Conservation (phyloP, 2,797 vertebrate species). For the Danio albolineatus region DNA sequence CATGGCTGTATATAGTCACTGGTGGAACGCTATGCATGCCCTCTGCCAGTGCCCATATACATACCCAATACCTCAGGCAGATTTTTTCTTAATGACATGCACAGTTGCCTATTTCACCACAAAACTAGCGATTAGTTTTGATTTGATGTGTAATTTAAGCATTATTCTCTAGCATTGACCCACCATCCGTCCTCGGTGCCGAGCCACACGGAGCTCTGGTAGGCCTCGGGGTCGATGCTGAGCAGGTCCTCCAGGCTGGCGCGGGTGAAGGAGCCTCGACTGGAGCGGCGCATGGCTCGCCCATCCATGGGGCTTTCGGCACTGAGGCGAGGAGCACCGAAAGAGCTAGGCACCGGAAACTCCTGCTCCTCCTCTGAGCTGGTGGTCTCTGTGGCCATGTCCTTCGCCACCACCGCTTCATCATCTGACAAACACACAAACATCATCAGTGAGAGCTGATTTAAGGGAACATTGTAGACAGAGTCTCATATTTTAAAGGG, state of each 20-base stretch:
- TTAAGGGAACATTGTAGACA: too few relatives aligned
- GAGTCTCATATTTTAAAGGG: too few relatives aligned
- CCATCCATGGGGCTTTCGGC: constrained; percentile 89
- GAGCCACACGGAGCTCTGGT: constrained; percentile 98
- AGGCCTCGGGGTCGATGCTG: constrained; percentile 92
- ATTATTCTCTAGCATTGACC: constrained; percentile 20
- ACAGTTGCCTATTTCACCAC: too few relatives aligned
- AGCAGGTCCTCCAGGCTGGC: constrained; percentile 94
- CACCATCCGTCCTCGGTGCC: constrained; percentile 98
- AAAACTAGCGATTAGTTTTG: too few relatives aligned
- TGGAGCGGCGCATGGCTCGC: constrained; percentile 90
- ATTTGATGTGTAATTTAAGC: too few relatives aligned
- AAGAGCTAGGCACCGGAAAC: constrained; percentile 82
- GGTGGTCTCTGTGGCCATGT: constrained; percentile 89
- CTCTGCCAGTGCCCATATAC: too few relatives aligned
- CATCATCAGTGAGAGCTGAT: neutral
- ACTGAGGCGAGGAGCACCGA: constrained; percentile 76
- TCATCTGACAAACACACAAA: constrained; percentile 79
- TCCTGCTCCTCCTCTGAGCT: constrained; percentile 98
- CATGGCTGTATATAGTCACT: too few relatives aligned
- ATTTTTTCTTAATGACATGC: too few relatives aligned
- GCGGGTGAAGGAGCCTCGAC: constrained; percentile 91
- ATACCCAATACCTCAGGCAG: too few relatives aligned
- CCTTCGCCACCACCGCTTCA: constrained; percentile 90
- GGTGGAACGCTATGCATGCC: too few relatives aligned